phyloP scores from a whole-genome alignment of 2,888 invertebrate species.

The Thalpophila matura region DNA sequence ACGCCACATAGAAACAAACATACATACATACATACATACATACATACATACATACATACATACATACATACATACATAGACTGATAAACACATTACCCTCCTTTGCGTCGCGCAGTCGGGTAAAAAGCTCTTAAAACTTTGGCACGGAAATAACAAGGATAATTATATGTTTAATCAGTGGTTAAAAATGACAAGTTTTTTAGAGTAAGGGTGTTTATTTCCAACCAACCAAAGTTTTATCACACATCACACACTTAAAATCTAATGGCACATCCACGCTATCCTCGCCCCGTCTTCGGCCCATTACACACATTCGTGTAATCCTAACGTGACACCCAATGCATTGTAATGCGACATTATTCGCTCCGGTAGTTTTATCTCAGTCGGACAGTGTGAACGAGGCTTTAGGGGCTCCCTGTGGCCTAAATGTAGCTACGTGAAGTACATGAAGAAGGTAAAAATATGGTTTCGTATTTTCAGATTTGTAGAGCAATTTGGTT shows the following conservation, averaged over 20 bases:
- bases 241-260: not conserved
- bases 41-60: too few species aligned
- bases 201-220: too few species aligned
- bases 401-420: conserved; percentile 63
- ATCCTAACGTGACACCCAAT: conserved; percentile 83
- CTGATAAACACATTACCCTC: too few species aligned
- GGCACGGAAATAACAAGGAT: not conserved
- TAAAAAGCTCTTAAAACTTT: too few species aligned
- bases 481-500: conserved; percentile 34
- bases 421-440: conserved; percentile 48
- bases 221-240: too few species aligned
- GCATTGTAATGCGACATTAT: conserved; percentile 85
- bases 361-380: conserved; percentile 76
- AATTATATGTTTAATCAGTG: too few species aligned
- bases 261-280: conserved; percentile 63
- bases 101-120: too few species aligned
- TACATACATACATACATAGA: too few species aligned
- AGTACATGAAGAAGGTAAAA: conserved; percentile 34
- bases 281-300: conserved; percentile 67
- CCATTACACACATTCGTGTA: conserved; percentile 83
- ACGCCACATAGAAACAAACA: too few species aligned
- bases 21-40: too few species aligned
- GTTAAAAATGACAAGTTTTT: too few species aligned
- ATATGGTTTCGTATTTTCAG: conserved; percentile 34
- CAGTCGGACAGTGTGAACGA: conserved; percentile 65